phyloP scores from a whole-genome alignment of 2,113 vertebrate species.

The Bothrops jararaca region DNA sequence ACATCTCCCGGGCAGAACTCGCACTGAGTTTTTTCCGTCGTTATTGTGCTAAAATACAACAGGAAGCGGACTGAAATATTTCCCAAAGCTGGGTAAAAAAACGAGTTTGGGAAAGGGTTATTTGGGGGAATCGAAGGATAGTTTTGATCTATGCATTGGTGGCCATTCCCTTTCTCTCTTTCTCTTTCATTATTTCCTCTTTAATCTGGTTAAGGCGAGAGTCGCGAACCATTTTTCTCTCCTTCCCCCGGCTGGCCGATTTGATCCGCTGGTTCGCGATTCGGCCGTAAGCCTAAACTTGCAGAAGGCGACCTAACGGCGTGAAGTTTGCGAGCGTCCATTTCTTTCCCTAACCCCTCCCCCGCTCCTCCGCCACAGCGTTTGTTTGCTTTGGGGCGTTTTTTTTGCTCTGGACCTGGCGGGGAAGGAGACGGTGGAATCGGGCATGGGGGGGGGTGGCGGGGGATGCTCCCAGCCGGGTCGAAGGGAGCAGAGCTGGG shows the following conservation, averaged over 20 bases:
- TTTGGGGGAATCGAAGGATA: neutral
- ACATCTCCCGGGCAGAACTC: slow-evolving; percentile 46
- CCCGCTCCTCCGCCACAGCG: neutral
- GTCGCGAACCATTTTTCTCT: neutral
- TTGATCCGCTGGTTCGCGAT: neutral
- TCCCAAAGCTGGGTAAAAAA: neutral
- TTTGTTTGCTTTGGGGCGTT: neutral
- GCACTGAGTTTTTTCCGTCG: slow-evolving; percentile 38
- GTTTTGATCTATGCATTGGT: neutral
- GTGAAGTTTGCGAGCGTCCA: neutral
- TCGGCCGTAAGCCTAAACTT: neutral
- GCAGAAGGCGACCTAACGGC: too few species aligned
- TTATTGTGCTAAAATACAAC: slow-evolving; percentile 35
- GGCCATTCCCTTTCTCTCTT: neutral
- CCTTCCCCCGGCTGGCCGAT: too few species aligned
- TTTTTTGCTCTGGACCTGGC: neutral
- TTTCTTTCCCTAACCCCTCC: neutral
- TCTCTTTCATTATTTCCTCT: neutral
- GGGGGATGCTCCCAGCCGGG: neutral
- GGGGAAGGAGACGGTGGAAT: neutral
- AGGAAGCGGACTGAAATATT: neutral
- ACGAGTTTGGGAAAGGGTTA: neutral
- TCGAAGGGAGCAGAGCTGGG: neutral
- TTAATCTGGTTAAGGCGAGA: neutral
- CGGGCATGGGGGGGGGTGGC: neutral